These are phyloP conservation scores for Amphilophus citrinellus DNA, from an alignment of 2,113 vertebrate genomes.

Conservation along the genomic window DNA sequence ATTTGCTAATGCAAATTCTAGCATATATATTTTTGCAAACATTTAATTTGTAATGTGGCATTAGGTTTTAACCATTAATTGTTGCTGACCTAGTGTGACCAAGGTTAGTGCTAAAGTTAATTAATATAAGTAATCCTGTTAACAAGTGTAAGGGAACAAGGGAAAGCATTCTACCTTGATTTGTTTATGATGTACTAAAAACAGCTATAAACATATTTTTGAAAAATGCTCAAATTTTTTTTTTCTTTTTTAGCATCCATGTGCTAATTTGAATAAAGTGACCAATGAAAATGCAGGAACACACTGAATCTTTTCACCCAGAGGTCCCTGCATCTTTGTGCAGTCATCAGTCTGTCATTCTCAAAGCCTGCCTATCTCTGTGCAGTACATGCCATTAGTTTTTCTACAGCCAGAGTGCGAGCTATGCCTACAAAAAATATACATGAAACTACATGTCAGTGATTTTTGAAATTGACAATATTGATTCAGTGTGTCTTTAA, in stretches of 20 bases:
- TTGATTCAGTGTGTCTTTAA: slow-evolving; percentile 1
- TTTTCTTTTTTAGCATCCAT: background rate
- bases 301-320: background rate
- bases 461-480: background rate
- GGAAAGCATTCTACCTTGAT: too few species aligned
- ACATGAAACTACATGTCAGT: background rate
- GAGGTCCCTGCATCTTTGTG: background rate
- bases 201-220: background rate
- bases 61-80: background rate
- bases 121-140: too few species aligned
- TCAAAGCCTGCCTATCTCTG: background rate
- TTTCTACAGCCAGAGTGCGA: background rate
- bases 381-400: background rate
- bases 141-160: too few species aligned
- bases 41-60: too few species aligned
- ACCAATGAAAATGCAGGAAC: background rate
- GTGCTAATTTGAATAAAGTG: background rate
- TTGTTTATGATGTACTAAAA: background rate
- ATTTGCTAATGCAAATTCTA: background rate
- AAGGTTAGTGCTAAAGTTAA: background rate
- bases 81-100: background rate
- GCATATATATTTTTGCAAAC: background rate
- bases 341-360: background rate
- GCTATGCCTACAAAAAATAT: background rate
- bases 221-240: background rate